Evolutionary conservation across 2,888 invertebrate genomes (phyloP).

Genomic region (Meandrusa payeni): DNA sequence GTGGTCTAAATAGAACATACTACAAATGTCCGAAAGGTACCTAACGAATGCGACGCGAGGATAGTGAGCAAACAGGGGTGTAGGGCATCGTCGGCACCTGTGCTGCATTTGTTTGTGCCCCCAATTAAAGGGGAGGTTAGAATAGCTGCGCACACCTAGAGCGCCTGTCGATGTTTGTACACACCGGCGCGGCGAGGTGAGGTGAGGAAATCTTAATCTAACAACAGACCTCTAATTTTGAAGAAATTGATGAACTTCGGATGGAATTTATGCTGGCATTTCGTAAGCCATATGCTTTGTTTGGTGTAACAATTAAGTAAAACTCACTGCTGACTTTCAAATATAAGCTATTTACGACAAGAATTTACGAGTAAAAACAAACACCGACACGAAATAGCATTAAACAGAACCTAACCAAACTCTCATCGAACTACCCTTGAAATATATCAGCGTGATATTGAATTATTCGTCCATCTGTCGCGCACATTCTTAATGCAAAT

Average conservation of each 20-base stretch:
- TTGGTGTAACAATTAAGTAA: not conserved
- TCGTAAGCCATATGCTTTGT: constrained; percentile 1
- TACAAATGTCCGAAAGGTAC: constrained; percentile 46
- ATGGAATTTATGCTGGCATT: constrained; percentile 7
- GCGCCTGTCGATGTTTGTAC: constrained; percentile 49
- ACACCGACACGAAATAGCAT: too few species aligned
- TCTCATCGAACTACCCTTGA: too few species aligned
- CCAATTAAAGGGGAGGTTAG: constrained; percentile 65
- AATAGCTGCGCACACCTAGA: constrained; percentile 62
- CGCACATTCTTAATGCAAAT: too few species aligned
- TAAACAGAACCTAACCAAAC: too few species aligned
- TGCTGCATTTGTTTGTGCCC: constrained; percentile 63
- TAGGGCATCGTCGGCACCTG: constrained; percentile 63
- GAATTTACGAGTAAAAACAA: too few species aligned
- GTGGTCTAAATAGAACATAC: too few species aligned
- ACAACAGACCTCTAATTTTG: constrained; percentile 30
- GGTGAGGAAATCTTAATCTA: constrained; percentile 71
- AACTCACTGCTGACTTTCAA: too few species aligned
- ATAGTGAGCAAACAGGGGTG: constrained; percentile 57
- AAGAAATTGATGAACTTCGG: constrained; percentile 21
- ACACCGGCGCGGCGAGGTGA: constrained; percentile 41
- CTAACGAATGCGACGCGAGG: constrained; percentile 38
- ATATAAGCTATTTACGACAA: too few species aligned
- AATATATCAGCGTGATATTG: too few species aligned
- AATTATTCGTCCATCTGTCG: too few species aligned